A percentile compares a stretch with the other conserved stretches of the same genome.
phyloP scores from a whole-genome alignment of 2,797 vertebrate genomes.

The Microctenopoma lineatum region DNA sequence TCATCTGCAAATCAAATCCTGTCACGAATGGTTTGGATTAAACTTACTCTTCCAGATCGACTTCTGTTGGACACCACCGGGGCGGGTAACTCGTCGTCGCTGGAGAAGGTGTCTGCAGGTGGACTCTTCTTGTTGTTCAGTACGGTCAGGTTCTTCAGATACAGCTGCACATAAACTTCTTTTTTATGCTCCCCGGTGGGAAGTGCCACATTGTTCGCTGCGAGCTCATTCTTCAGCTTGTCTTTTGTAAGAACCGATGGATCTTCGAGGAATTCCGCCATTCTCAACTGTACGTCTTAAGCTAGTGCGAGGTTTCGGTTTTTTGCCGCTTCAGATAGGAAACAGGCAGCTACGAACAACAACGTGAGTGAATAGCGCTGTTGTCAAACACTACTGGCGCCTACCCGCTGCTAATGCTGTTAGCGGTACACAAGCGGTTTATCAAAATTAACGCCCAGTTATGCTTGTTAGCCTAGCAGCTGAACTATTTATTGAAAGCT shows the following conservation, averaged over 20 bases:
- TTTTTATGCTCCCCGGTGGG: conserved; percentile 93
- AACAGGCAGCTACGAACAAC: conserved; percentile 54
- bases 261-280: conserved; percentile 93
- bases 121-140: conserved; percentile 84
- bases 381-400: conserved; percentile 78
- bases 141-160: conserved; percentile 89
- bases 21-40: too few relatives aligned
- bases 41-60: conserved; percentile 87
- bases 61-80: conserved; percentile 84
- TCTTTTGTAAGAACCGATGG: conserved; percentile 94
- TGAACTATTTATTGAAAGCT: conserved; percentile 20
- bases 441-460: conserved; percentile 35
- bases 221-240: conserved; percentile 92
- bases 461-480: conserved; percentile 48
- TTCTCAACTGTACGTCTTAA: conserved; percentile 58
- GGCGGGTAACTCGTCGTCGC: conserved; percentile 90
- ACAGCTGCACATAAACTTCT: conserved; percentile 95
- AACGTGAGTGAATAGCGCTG: conserved; percentile 72
- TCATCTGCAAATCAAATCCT: background rate
- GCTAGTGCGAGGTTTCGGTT: background rate
- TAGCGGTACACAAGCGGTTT: conserved; percentile 56
- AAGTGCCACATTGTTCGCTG: conserved; percentile 91
- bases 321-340: conserved; percentile 18
- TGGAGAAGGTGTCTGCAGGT: conserved; percentile 89
- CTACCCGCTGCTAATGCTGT: conserved; percentile 52